A percentile compares a stretch with the other conserved stretches of the same genome.
These are phyloP conservation scores for Rafetus swinhoei DNA, from an alignment of 2,113 vertebrate genomes.

Conservation along the genomic window DNA sequence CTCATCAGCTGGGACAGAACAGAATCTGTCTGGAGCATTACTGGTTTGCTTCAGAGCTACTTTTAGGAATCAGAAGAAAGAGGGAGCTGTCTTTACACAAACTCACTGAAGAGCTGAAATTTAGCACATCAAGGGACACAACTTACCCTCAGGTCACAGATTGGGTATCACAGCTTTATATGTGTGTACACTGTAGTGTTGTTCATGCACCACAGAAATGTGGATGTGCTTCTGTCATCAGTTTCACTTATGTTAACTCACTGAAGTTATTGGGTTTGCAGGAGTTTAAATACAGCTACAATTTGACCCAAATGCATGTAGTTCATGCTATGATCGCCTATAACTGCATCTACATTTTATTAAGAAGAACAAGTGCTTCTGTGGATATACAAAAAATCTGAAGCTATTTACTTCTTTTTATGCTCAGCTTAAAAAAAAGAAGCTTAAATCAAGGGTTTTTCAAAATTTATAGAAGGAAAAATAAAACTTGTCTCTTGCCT, in stretches of 20 bases:
- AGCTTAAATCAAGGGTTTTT: constrained; percentile 44
- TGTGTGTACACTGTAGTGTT: fast-evolving
- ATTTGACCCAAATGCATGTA: background rate
- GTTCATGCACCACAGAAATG: background rate
- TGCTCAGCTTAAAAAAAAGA: constrained; percentile 47
- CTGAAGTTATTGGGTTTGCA: background rate
- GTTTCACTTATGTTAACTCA: background rate
- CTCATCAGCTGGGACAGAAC: background rate
- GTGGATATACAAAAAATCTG: constrained; percentile 18
- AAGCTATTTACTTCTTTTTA: constrained; percentile 25
- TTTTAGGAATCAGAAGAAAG: background rate
- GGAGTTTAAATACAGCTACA: background rate
- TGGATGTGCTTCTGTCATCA: background rate
- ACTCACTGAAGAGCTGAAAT: background rate
- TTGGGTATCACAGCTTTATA: background rate
- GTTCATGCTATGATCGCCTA: background rate
- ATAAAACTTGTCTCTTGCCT: constrained; percentile 41
- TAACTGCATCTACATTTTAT: background rate
- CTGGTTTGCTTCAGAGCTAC: background rate
- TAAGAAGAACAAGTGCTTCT: background rate
- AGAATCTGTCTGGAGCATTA: background rate
- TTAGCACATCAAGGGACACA: background rate
- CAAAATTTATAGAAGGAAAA: constrained; percentile 58
- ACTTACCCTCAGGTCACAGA: background rate
- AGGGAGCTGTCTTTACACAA: background rate